Evolutionary conservation across 2,113 vertebrate genomes (phyloP), one percentile per base, ranked within the genome.

Genomic region (Antigone vipio): DNA sequence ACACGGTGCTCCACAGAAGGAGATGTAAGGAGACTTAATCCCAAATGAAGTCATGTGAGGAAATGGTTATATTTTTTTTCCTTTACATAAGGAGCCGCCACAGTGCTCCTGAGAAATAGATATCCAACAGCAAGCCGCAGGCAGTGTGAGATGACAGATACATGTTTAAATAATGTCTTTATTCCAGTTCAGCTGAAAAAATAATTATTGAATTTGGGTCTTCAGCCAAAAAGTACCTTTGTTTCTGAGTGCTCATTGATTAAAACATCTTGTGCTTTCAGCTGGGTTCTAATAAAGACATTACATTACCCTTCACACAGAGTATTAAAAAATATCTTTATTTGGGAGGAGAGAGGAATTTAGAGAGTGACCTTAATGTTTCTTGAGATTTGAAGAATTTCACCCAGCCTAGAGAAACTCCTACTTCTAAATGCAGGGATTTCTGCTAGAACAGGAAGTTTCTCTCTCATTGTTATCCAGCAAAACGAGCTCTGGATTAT

Each of bases 361-460:
- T 89, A 73, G 80, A 90, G 42, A 75, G 69, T 91, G 77, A 95
- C 81, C 84, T 86, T 74, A 86, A 44, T 21, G 75, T 74, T 96
- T 90, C 82, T 92, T 79, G 89, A 95, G 84, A 89, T 88, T 88
- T 95, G 58, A 93, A 95, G 91, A 95, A 91, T 96, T 95, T 93
- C 56, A 69, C n/a, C 47, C 63, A 83, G 67, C 60, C 71, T 87
- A 44, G 67, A 95, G 67, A 89, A 95, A 81, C 74, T 95, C 83
- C 83, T 79, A 40, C 79, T 85, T 90, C 75, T 75, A 91, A 94
- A 89, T n/a, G 27, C 29, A 19, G 81, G 58, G 83, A 79, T 94
- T 93, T 94, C 91, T 89, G 80, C 92, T 95, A 24, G 77, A 94
- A 93, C 97, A 97, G 96, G 96, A 97, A 96, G 94, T 91, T 89